Conservation (phyloP, 2,797 vertebrate species). For the Sternotherus odoratus region DNA sequence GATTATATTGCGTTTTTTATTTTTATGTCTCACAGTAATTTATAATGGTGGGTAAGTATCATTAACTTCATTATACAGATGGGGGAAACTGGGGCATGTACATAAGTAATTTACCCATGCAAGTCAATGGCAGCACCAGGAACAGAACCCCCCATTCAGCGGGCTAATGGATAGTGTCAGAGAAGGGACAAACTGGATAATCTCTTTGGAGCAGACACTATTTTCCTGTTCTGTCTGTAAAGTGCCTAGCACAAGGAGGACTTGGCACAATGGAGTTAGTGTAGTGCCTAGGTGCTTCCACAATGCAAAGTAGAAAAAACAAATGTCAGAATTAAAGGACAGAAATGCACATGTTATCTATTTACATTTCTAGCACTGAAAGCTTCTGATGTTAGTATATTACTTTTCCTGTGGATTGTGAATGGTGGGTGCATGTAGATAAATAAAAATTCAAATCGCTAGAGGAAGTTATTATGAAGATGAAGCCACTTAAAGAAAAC, state of each 20-base stretch:
- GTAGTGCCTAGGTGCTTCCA: background rate
- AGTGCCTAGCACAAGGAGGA: background rate
- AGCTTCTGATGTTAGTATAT: background rate
- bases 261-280: background rate
- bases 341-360: background rate
- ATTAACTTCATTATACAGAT: background rate
- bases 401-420: background rate
- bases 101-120: too few species aligned
- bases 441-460: rapidly evolving
- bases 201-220: background rate
- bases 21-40: background rate
- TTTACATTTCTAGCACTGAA: background rate
- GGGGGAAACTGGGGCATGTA: too few species aligned
- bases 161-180: background rate
- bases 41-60: background rate
- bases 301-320: background rate
- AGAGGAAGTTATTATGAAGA: background rate
- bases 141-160: background rate
- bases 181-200: background rate
- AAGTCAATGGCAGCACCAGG: background rate
- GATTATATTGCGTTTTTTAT: background rate
- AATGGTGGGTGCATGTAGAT: background rate
- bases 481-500: background rate
- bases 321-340: background rate
- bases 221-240: background rate